A percentile compares a stretch with the other conserved stretches of the same genome.
Conservation (phyloP, 2,888 invertebrate genomes). For the Cordilura impudica region DNA sequence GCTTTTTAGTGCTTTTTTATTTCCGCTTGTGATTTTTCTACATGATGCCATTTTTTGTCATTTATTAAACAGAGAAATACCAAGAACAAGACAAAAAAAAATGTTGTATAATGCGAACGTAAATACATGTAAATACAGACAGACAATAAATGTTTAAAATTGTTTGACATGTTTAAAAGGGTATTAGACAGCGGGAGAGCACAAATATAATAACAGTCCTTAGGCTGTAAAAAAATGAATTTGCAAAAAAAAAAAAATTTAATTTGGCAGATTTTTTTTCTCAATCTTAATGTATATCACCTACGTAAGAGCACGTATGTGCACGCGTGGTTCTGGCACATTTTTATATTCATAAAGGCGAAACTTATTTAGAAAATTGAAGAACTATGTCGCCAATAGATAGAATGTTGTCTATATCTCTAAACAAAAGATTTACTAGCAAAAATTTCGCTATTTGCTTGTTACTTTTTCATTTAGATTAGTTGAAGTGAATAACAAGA, state of each 20-base stretch:
- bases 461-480: too few species aligned
- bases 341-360: neutral
- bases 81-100: neutral
- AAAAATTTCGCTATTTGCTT: too few species aligned
- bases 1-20: constrained; percentile 21
- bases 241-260: constrained; percentile 25
- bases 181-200: constrained; percentile 36
- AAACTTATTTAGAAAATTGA: too few species aligned
- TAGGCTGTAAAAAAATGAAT: constrained; percentile 27
- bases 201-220: neutral
- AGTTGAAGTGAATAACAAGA: too few species aligned
- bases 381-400: too few species aligned
- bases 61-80: neutral
- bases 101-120: constrained; percentile 14
- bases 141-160: constrained; percentile 37
- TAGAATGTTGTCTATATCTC: too few species aligned
- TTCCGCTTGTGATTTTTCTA: constrained; percentile 39
- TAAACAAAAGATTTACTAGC: too few species aligned
- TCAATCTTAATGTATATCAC: constrained; percentile 33
- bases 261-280: constrained; percentile 46
- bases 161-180: constrained; percentile 39
- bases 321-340: neutral
- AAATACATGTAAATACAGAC: constrained; percentile 34
- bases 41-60: constrained; percentile 22
- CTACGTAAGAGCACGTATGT: neutral